Conservation (phyloP, 2,888 invertebrate species). For the Drosophila formosana region DNA sequence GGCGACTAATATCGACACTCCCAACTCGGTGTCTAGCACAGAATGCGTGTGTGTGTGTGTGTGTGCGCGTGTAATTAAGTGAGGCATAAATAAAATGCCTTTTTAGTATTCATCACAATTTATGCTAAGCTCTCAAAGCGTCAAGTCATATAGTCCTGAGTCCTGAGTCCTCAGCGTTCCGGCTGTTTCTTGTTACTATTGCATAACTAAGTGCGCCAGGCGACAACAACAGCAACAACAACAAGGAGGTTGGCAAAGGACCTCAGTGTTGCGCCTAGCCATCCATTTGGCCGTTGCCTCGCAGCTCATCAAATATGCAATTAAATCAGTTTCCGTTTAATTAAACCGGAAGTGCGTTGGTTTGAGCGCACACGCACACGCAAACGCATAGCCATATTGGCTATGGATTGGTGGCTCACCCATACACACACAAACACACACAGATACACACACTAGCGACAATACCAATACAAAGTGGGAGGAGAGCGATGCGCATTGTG, state of each 20-base stretch:
- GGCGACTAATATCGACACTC: slow-evolving; percentile 46
- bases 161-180: slow-evolving; percentile 36
- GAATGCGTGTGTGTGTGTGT: slow-evolving; percentile 18
- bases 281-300: slow-evolving; percentile 62
- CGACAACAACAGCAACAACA: slow-evolving; percentile 37
- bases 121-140: slow-evolving; percentile 80
- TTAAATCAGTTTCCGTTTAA: slow-evolving; percentile 85
- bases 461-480: slow-evolving; percentile 14
- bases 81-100: slow-evolving; percentile 81
- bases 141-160: slow-evolving; percentile 61
- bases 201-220: slow-evolving; percentile 60
- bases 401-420: slow-evolving; percentile 23
- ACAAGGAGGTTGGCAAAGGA: slow-evolving; percentile 17
- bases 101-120: slow-evolving; percentile 84
- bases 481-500: slow-evolving; percentile 46
- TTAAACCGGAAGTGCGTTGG: slow-evolving; percentile 83
- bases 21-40: slow-evolving; percentile 1
- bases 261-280: slow-evolving; percentile 51
- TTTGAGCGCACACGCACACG: slow-evolving; percentile 46
- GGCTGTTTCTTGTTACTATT: slow-evolving; percentile 50
- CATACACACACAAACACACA: slow-evolving; percentile 15
- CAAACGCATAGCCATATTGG: slow-evolving; percentile 25
- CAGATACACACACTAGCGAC: not conserved
- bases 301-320: slow-evolving; percentile 84
- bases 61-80: slow-evolving; percentile 70